phyloP scores from a whole-genome alignment of 2,113 vertebrate species.

The Brevimyrus niger region DNA sequence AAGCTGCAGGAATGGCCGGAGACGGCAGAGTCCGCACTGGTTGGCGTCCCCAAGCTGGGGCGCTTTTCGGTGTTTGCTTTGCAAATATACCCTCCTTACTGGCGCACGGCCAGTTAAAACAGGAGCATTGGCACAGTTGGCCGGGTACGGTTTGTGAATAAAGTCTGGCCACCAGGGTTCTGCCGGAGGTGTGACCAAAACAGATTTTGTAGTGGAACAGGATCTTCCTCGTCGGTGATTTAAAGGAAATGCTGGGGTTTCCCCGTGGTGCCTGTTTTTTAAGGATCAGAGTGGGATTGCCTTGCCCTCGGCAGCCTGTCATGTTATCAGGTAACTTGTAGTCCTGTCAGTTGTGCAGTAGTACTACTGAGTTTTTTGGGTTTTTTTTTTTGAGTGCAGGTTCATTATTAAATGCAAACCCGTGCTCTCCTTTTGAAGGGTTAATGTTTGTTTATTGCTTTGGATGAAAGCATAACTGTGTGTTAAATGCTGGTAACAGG shows the following conservation, averaged over 20 bases:
- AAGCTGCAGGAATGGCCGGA: background rate
- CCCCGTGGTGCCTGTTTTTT: background rate
- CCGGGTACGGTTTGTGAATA: background rate
- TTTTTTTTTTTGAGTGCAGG: background rate
- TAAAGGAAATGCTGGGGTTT: background rate
- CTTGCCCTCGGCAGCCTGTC: background rate
- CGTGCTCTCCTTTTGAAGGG: background rate
- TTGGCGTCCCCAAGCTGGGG: background rate
- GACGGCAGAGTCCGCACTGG: background rate
- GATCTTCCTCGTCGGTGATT: background rate
- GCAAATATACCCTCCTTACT: background rate
- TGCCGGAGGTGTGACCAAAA: background rate
- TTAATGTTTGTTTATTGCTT: background rate
- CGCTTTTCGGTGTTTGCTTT: background rate
- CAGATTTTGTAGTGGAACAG: background rate
- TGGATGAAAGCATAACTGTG: background rate
- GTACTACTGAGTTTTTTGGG: background rate
- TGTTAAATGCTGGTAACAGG: background rate
- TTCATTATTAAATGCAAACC: background rate
- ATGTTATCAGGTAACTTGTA: constrained; percentile 8
- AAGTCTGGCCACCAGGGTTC: constrained; percentile 1
- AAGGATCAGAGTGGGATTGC: background rate
- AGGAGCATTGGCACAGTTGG: background rate
- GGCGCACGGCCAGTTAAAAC: background rate
- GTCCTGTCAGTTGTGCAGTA: background rate